Base-by-base conservation (phyloP, 1,140 invertebrate species). In the Bathynomus jamesi region DNA sequence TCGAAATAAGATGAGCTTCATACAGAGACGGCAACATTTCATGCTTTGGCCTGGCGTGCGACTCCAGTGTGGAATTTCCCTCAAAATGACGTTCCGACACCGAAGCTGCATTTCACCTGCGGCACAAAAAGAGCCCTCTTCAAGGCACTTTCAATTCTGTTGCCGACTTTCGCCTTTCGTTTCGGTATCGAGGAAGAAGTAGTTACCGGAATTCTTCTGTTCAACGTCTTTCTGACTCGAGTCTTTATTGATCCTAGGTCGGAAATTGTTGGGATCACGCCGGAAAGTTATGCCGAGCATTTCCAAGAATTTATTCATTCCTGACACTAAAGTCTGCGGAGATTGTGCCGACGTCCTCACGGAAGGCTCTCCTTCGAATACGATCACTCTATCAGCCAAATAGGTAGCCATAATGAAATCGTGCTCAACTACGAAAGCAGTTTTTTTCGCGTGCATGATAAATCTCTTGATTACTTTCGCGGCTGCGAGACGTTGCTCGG, bases 361-460 rank as follows among this genome's bases (percentile, higher is more conserved):
- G 0, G 95, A 97, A 0, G 98, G 96, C 66, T 82, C 83, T 46
- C 98, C 98, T 81, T 99, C 96, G 83, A 99, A 99, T 25, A 99
- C 96, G 78, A 99, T 98, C 0, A 99, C 98, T 66, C 97, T 87
- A 84, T 99, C 98, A 17, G 98, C 96, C 53, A 99, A 85, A 84
- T 99, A 99, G 0, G 98, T 99, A 2, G 96, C 96, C 98, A 99
- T 99, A 68, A 99, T 99, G 80, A 99, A 99, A 87, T 99, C 98
- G 89, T 99, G 98, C 87, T 99, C 98, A 0, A 99, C 98, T 29
- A 99, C 91, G 83, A 99, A 99, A 29, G 96, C 98, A 28, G 97
- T 99, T 82, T 98, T 97, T 85, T 99, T 99, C 0, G 97, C 94
- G 81, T 99, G 97, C 46, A 99, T 85, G 83, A 99, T 98, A 81